Base-by-base conservation (phyloP, 2,888 invertebrate genomes). In the Tyria jacobaeae region DNA sequence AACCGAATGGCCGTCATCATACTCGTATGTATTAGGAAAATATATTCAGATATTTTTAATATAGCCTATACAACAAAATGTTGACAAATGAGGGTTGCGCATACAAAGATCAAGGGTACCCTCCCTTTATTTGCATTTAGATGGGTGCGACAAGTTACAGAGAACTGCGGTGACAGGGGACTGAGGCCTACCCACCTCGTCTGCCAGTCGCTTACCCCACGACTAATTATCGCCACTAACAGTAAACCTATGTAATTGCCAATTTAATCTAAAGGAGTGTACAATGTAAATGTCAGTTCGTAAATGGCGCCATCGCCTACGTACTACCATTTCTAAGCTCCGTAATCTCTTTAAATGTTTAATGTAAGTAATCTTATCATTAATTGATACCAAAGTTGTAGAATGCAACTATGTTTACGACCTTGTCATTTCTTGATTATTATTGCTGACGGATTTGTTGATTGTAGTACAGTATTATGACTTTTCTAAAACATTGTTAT, bases 81-180 rank as follows among this genome's bases (percentile, higher is more conserved):
- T 82, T 85, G 84, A 90, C 89, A 91, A 91, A 92, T 91, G 89
- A 90, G 89, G 89, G 88, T 88, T 83, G 83, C 81, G 83, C 79
- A 83, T 74, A 86, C 85, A 82, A 87, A 88, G 88, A 89, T 89
- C 88, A 86, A 85, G 90, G 87, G 88, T 62, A 79, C 80, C 78
- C 82, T 82, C 81, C 79, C 80, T 83, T 79, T 88, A 92, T 92
- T 92, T 91, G 89, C 92, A 91, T 92, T 87, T 90, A 90, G 87
- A 90, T 89, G 84, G 87, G 84, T 76, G 86, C 83, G 87, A 88
- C 88, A 87, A 89, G 89, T 89, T 86, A 88, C 88, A 85, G 87
- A 86, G 76, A 70, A 76, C 71, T 66, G 78, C 66, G 71, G 70
- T 57, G 39, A 57, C 25, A 58, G 55, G 61, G 51, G 66, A 67